A percentile compares a stretch with the other conserved stretches of the same genome.
These are phyloP conservation scores for Aphyosemion australe DNA, from an alignment of 2,113 vertebrate species.

Conservation along the genomic window DNA sequence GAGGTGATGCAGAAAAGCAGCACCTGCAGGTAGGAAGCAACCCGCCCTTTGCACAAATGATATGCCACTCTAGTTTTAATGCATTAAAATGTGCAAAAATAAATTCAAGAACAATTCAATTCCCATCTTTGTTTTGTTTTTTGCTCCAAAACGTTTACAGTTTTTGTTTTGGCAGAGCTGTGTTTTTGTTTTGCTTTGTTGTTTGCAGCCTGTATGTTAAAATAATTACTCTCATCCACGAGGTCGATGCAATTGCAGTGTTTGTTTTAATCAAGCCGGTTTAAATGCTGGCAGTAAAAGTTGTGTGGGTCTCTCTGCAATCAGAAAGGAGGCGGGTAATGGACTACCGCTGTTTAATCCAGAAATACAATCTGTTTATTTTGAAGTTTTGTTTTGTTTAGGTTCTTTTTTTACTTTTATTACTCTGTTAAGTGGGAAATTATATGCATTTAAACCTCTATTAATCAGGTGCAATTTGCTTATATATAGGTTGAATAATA, in stretches of 20 bases:
- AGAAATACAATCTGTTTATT: conserved; percentile 3
- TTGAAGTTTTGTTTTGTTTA: background rate
- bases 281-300: background rate
- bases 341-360: background rate
- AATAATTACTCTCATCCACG: no score
- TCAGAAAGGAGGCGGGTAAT: conserved; percentile 4
- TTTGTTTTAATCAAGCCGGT: conserved; percentile 1
- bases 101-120: no score
- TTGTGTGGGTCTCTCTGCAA: conserved; percentile 1
- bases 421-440: background rate
- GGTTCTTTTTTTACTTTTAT: background rate
- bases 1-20: conserved; percentile 99
- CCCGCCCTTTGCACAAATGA: no score
- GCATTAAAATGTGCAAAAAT: no score
- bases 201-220: no score
- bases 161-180: no score
- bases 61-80: no score
- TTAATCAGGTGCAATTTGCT: background rate
- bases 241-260: background rate
- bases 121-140: no score
- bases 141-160: no score
- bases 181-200: no score
- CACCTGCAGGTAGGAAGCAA: conserved; percentile 89
- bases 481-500: no score
- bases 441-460: conserved; percentile 7